Conservation (phyloP, 1,140 invertebrate genomes). For the Stratiolaelaps scimitus region DNA sequence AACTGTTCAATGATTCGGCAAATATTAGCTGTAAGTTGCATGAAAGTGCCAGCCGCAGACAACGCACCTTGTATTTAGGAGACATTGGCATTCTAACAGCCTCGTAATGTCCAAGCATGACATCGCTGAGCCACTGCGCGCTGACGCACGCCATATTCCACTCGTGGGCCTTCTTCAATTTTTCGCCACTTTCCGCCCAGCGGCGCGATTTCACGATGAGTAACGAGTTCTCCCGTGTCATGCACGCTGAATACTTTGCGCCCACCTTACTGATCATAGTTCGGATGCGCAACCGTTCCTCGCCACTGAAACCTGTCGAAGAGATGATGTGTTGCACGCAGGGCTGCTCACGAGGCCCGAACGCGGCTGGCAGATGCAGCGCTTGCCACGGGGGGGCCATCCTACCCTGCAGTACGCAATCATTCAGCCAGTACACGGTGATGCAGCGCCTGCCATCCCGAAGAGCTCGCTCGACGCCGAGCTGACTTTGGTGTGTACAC, state of each 20-base stretch:
- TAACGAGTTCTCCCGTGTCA: constrained; percentile 47
- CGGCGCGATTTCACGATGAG: constrained; percentile 45
- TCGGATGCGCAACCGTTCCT: constrained; percentile 64
- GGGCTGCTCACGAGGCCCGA: constrained; percentile 48
- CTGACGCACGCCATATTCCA: constrained; percentile 74
- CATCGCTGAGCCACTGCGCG: constrained; percentile 80
- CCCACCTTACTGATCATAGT: constrained; percentile 68
- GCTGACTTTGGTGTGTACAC: constrained; percentile 73
- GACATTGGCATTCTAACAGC: constrained; percentile 40
- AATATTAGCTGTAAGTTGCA: too few species aligned
- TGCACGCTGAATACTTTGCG: constrained; percentile 58
- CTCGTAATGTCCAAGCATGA: constrained; percentile 72
- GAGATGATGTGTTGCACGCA: constrained; percentile 53
- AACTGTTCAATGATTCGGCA: too few species aligned
- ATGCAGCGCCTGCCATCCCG: constrained; percentile 71
- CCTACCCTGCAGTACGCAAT: constrained; percentile 66
- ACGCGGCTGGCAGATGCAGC: constrained; percentile 72
- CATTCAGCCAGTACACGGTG: constrained; percentile 85
- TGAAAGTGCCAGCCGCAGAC: too few species aligned
- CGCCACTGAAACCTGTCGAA: constrained; percentile 68
- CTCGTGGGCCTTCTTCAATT: constrained; percentile 75
- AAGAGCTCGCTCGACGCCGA: constrained; percentile 68
- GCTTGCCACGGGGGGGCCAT: constrained; percentile 79
- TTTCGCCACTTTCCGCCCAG: constrained; percentile 63
- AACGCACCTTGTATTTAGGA: constrained; percentile 28